phyloP scores from a whole-genome alignment of 2,797 vertebrate species.

The Galago senegalensis region DNA sequence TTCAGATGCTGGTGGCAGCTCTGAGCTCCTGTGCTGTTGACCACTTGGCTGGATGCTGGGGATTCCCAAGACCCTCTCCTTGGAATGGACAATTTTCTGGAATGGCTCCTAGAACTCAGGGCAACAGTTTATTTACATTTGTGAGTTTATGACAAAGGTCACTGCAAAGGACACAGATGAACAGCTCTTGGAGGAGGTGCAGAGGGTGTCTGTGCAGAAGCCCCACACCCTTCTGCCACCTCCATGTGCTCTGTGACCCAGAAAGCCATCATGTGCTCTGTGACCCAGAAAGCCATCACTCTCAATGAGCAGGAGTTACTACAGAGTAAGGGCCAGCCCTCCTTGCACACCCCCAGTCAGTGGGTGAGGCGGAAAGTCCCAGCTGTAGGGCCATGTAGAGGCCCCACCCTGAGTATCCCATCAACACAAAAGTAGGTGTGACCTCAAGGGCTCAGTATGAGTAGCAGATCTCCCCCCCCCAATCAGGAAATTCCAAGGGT shows the following conservation, averaged over 20 bases:
- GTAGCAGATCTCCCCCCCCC: not conserved
- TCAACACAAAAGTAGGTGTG: not conserved
- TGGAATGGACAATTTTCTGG: not conserved
- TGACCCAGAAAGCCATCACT: not conserved
- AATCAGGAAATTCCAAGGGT: not conserved
- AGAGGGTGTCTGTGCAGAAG: fast-evolving
- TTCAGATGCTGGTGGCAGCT: not conserved
- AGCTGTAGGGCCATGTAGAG: not conserved
- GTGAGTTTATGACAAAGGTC: not conserved
- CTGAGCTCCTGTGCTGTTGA: not conserved
- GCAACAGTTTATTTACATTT: not conserved
- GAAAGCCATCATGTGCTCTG: not conserved
- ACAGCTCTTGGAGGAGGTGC: not conserved
- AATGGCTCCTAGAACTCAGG: not conserved
- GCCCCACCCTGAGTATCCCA: not conserved
- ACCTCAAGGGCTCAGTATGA: not conserved
- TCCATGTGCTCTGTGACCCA: not conserved
- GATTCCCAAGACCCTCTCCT: too few species aligned
- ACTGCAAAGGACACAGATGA: not conserved
- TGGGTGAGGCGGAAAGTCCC: not conserved
- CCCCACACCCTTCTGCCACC: not conserved
- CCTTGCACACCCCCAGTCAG: not conserved
- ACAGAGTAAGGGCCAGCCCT: not conserved
- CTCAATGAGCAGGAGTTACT: not conserved
- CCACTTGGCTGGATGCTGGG: too few species aligned